These are phyloP conservation scores for Epistrophe eligans DNA, from an alignment of 2,888 invertebrate genomes.

Conservation along the genomic window DNA sequence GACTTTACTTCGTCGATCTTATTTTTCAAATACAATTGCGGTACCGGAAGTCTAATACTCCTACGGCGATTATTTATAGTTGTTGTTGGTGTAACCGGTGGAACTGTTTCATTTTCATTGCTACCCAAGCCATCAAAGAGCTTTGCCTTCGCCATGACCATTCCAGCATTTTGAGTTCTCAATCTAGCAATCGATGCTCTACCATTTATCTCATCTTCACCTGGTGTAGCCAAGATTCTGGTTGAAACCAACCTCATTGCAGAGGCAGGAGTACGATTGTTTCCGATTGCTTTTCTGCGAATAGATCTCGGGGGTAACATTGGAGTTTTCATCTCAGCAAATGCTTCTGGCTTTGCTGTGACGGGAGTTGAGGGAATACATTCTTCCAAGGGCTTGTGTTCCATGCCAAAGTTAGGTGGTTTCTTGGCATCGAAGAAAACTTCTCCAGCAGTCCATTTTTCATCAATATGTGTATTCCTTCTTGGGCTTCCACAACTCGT, in stretches of 20 bases:
- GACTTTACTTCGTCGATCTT: constrained; percentile 12
- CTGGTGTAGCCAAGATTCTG: constrained; percentile 61
- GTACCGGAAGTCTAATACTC: constrained; percentile 49
- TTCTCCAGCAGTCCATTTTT: constrained; percentile 84
- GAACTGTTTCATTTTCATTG: constrained; percentile 37
- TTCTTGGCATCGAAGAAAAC: constrained; percentile 80
- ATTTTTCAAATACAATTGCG: constrained; percentile 46
- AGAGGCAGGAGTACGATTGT: constrained; percentile 58
- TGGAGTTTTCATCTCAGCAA: constrained; percentile 77
- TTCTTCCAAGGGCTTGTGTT: constrained; percentile 50
- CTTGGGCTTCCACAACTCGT: not conserved
- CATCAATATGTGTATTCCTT: constrained; percentile 71
- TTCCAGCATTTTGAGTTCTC: constrained; percentile 90
- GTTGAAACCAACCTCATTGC: constrained; percentile 26
- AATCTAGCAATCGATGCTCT: constrained; percentile 90
- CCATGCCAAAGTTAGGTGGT: constrained; percentile 32
- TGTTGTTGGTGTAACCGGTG: constrained; percentile 17
- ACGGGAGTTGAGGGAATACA: constrained; percentile 55
- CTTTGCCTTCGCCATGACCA: constrained; percentile 91
- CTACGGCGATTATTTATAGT: constrained; percentile 54
- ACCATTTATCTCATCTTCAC: constrained; percentile 84
- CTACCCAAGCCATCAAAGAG: constrained; percentile 87
- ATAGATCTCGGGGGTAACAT: constrained; percentile 79
- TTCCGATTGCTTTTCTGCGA: constrained; percentile 53
- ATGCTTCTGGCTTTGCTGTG: constrained; percentile 38